Base-by-base conservation (phyloP, 92 coral and sea anemone genomes). In the Pocillopora grandis region DNA sequence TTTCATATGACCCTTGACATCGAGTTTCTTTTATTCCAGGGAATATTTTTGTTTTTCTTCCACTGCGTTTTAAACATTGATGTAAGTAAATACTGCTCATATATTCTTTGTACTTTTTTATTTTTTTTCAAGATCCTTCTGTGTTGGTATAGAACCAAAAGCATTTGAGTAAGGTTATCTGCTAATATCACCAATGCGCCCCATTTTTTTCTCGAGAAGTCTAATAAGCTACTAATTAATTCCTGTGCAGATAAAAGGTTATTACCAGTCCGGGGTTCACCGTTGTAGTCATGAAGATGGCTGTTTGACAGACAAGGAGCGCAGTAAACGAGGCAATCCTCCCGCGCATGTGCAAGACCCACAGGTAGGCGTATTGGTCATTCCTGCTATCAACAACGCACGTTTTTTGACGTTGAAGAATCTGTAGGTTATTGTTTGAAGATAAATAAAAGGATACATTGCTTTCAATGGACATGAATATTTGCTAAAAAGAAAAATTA, bases 31-130 rank as follows among this genome's bases (percentile, higher is more conserved):
- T 72, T 20, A 58, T 77, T 79, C 75, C 82, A 94, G 98, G 98
- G 98, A 16, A 89, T 94, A 18, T 94, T 94, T 76, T 79, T 94
- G 77, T 94, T 94, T 88, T 94, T 94, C 84, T 94, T 94, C 81
- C 98, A 94, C 78, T 94, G 98, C 81, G 93, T 94, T 17, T 85
- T 94, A 1, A 92, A 90, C 67, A 85, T 90, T 62, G 98, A 94
- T 16, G 98, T 94, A 80, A 94, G 98, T 92, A 79, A 42, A 55
- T 20, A 19, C 7, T 61, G 15, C 59, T 12, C 52, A n/a, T 10
- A 52, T 72, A 2, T 11, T 42, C 15, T 42, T 42, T 4, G 52
- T 42, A 42, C 1, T 42, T 42, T 42, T 42, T 42, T 42, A 42
- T 42, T 42, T 42, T 42, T 42, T 42, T 42, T 7, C 52, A 3